Conservation (phyloP, 2,113 vertebrate species). For the Epinephelus lanceolatus region DNA sequence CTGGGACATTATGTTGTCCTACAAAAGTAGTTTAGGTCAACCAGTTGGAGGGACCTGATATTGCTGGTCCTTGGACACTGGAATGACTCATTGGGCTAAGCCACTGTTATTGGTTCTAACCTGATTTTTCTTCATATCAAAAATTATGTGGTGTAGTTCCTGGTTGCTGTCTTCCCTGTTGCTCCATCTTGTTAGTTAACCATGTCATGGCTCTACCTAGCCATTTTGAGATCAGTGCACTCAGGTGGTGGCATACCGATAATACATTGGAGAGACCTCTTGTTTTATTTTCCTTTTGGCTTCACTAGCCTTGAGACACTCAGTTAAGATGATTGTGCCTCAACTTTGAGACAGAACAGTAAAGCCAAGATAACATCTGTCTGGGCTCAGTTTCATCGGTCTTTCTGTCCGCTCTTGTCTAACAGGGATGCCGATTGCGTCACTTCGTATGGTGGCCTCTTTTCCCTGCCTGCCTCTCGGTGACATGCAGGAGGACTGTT, state of each 20-base stretch:
- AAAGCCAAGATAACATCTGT: background rate
- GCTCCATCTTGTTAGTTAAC: background rate
- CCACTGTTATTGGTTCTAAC: background rate
- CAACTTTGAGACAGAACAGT: background rate
- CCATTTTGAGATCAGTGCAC: background rate
- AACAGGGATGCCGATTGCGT: background rate
- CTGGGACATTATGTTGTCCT: too few species aligned
- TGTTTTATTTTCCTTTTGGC: background rate
- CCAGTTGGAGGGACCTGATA: background rate
- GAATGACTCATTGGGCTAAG: background rate
- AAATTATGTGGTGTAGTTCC: background rate
- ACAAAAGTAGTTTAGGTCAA: background rate
- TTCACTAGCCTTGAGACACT: background rate
- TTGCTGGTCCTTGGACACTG: background rate
- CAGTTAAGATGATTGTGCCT: background rate
- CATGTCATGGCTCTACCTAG: background rate
- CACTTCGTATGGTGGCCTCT: background rate
- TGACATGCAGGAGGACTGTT: background rate
- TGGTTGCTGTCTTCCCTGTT: too few species aligned
- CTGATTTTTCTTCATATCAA: background rate
- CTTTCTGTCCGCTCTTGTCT: background rate
- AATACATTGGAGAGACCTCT: background rate
- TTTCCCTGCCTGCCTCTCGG: background rate
- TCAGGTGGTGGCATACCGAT: background rate
- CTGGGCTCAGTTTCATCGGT: background rate